Percentiles rank a stretch among this genome's conserved stretches.
phyloP scores from a whole-genome alignment of 2,888 invertebrate species.

The Drosophila affinis region DNA sequence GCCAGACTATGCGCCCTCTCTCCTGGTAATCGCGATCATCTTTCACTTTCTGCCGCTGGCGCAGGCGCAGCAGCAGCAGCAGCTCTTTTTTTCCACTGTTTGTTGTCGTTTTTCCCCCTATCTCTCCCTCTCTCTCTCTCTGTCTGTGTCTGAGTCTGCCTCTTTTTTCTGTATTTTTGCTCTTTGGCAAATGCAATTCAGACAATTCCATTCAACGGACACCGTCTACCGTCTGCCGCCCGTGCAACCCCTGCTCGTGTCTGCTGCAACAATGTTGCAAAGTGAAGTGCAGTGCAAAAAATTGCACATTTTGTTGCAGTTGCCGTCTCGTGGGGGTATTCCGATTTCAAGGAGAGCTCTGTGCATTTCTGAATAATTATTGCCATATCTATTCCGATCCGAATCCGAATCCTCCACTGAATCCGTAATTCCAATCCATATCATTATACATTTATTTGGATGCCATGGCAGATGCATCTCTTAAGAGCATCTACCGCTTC shows the following conservation, averaged over 20 bases:
- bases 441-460: neutral
- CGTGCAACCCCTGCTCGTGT: neutral
- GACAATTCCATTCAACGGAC: constrained; percentile 61
- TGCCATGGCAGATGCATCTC: neutral
- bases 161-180: constrained; percentile 34
- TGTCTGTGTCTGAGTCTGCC: constrained; percentile 24
- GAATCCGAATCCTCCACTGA: neutral
- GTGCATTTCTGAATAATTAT: neutral
- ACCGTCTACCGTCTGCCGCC: neutral
- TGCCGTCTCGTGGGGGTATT: neutral
- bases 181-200: constrained; percentile 63
- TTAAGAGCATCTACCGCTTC: neutral
- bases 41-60: constrained; percentile 70
- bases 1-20: neutral
- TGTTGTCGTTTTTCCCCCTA: constrained; percentile 4
- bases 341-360: neutral
- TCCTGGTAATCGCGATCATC: constrained; percentile 60
- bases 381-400: no score
- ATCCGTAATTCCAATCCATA: neutral
- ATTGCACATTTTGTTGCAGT: constrained; percentile 44
- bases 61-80: constrained; percentile 24
- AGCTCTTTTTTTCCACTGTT: constrained; percentile 31
- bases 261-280: constrained; percentile 43
- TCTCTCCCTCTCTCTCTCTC: constrained; percentile 8
- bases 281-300: constrained; percentile 37